Base-by-base conservation (phyloP, 2,888 invertebrate species). In the Morpho deidamia region DNA sequence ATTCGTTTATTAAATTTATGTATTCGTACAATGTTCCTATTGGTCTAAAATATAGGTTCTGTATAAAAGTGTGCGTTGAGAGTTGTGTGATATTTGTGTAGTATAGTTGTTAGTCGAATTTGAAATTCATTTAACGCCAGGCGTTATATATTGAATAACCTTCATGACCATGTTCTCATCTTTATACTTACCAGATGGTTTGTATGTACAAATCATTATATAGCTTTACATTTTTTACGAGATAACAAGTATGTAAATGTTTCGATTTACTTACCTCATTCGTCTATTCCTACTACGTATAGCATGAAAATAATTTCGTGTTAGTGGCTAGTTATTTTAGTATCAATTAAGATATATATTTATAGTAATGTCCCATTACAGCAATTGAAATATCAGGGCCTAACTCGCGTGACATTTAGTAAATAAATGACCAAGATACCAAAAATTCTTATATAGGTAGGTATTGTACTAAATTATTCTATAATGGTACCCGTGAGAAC, bases 341-440 rank as follows among this genome's bases (percentile, higher is more conserved):
- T 79, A 78, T 78, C 75, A 70, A 74, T 73, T 67, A 70, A 58
- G 78, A 77, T 79, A 58, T 64, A 64, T 62, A 51, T 58, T 44
- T 45, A 53, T 45, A 65, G 55, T 60, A 66, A 53, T 57, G 63
- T 70, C 66, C 58, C 55, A 70, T 43, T 50, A 59, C 32, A 45
- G 51, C 65, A 68, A 67, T 62, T 60, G 59, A 69, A 45, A 59
- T 69, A 76, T 56, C 67, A 62, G 78, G 77, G 78, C 82, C 81
- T 83, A 81, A 80, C 75, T 76, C 79, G 78, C 77, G 73, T 71
- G 70, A 76, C 68, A 63, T 74, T 67, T 70, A 71, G 67, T 65
- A 67, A 68, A 64, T 68, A 67, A 71, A 78, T 79, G 80, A 81
- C 74, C 77, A 79, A 79, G 72, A 83, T 79, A 80, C 80, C 78